Percentiles rank a stretch among this genome's conserved stretches.
These are phyloP conservation scores for Ecliptopera silaceata DNA, from an alignment of 2,888 invertebrate species.

Conservation along the genomic window DNA sequence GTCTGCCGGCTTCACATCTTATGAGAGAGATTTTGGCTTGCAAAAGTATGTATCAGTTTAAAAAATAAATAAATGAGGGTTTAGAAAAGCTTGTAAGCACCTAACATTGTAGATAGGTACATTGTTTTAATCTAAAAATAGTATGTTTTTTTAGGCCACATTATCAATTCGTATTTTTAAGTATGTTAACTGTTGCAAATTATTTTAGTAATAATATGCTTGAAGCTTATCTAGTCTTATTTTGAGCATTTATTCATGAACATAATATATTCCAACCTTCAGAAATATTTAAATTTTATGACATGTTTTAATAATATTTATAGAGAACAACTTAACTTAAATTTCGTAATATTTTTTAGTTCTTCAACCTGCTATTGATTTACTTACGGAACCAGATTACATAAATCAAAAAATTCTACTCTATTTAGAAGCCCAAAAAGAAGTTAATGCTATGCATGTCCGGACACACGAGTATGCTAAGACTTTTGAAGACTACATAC, in stretches of 20 bases:
- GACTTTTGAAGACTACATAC: conserved; percentile 94
- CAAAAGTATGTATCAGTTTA: conserved; percentile 84
- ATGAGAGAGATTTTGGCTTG: conserved; percentile 92
- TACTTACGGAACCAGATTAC: conserved; percentile 94
- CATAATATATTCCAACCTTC: too few species aligned
- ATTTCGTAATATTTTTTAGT: conserved; percentile 78
- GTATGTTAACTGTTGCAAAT: neutral
- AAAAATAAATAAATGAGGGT: neutral
- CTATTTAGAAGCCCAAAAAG: conserved; percentile 91
- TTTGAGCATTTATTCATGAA: too few species aligned
- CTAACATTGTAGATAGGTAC: too few species aligned
- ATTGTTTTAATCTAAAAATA: too few species aligned
- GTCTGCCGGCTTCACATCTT: conserved; percentile 90
- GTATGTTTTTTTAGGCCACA: neutral
- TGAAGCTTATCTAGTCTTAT: too few species aligned
- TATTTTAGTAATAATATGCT: too few species aligned
- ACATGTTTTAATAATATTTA: too few species aligned
- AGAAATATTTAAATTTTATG: too few species aligned
- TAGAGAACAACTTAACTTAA: neutral
- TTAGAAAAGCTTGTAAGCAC: too few species aligned
- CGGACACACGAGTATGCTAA: conserved; percentile 94
- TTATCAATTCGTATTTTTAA: neutral
- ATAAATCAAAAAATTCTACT: conserved; percentile 93
- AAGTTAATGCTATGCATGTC: conserved; percentile 89
- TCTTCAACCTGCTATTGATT: conserved; percentile 91